Base-by-base conservation (phyloP, 2,113 vertebrate genomes). In the Nothobranchius furzeri region DNA sequence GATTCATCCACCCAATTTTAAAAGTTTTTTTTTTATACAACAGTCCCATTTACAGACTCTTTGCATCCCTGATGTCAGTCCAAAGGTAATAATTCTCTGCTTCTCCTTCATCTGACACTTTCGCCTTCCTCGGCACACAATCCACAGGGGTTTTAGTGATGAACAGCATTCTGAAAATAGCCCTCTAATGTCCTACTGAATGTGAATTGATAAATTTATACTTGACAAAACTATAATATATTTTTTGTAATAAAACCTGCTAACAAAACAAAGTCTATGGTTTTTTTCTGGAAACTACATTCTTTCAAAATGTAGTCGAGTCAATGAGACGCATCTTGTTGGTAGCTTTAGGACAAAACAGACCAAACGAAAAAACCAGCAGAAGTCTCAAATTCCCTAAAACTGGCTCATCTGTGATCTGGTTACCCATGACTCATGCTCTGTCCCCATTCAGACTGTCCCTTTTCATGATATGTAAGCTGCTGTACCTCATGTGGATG, bases 241-340 rank as follows among this genome's bases (percentile, higher is more conserved):
- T 73, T 77, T 81, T 40, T 40, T 77, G 68, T 78, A 82, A 86
- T 70, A 80, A 86, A 76, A 80, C 79, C 55, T 79, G 60, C 52
- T 86, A 83, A 88, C 84, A 70, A 85, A 71, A 57, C 69, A 12
- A 8, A 15, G 61, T 79, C 82, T 85, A 42, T 65, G 76, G 66
- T 60, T 73, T 67, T 20, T 9, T 45, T 11, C 56, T 2, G 25
- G 48, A 15, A 84, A 50, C 68, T 71, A 67, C 8, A 24, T 75
- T 65, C 72, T 85, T 83, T 88, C 84, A 43, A 84, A 85, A 75
- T 52, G 63, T 75, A 83, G 88, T 85, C 84, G 76, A 7, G 15
- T 72, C 54, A 9, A 71, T 72, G 81, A 82, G 74, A 68, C 71
- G 73, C 49, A 58, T 51, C 81, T 54, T 68, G 60, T 75, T 64